Percentiles rank a stretch among this genome's conserved stretches.
Conservation (phyloP, 2,797 vertebrate genomes). For the Urocyon cinereoargenteus region DNA sequence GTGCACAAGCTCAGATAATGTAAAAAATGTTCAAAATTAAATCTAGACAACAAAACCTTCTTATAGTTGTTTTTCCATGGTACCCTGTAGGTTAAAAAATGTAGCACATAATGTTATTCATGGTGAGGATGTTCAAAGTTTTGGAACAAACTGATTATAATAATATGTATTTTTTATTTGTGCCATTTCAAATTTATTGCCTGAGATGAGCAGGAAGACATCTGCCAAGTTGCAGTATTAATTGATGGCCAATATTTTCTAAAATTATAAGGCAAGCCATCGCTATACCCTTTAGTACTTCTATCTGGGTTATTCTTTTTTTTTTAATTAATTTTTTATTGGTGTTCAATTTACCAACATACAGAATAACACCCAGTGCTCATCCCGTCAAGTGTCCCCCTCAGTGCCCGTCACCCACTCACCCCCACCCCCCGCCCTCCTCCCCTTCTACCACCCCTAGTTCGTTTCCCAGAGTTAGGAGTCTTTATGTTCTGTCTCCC, state of each 20-base stretch:
- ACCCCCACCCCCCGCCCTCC: too few relatives aligned
- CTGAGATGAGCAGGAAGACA: neutral
- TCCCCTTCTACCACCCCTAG: too few relatives aligned
- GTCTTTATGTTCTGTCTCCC: too few relatives aligned
- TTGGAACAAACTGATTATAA: neutral
- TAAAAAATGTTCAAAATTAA: conserved; percentile 13
- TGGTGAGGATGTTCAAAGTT: neutral
- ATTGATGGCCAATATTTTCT: conserved; percentile 19
- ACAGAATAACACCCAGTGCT: too few relatives aligned
- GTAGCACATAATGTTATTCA: neutral
- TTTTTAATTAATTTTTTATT: too few relatives aligned
- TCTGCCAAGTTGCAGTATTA: neutral
- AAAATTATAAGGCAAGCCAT: neutral
- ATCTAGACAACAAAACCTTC: neutral
- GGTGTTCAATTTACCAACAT: too few relatives aligned
- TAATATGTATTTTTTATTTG: conserved; percentile 12
- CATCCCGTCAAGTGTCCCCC: too few relatives aligned
- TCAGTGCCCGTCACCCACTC: too few relatives aligned
- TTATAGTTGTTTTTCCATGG: neutral
- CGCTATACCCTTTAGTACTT: neutral
- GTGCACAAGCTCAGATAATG: neutral
- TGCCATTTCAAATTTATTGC: neutral
- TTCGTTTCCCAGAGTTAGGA: too few relatives aligned
- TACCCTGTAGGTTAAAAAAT: neutral
- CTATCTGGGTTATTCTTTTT: neutral